Percentiles rank a stretch among this genome's conserved stretches.
Evolutionary conservation across 2,888 invertebrate species (phyloP).

Genomic region (Mystacides longicornis): DNA sequence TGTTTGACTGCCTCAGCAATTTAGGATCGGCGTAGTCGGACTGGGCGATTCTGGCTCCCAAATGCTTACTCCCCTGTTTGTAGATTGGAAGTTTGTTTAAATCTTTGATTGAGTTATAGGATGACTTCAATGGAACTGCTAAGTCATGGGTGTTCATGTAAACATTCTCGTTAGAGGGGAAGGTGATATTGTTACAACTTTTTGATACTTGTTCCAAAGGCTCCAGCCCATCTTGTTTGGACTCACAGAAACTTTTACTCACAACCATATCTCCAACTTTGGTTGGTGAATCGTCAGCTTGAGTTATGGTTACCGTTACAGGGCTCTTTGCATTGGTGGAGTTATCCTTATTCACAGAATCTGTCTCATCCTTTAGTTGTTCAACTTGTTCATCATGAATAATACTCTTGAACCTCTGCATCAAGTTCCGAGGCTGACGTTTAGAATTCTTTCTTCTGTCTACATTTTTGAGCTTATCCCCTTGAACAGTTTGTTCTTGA

Average conservation of each 20-base stretch:
- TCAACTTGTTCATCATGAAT: slow-evolving; percentile 41
- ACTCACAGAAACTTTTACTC: slow-evolving; percentile 20
- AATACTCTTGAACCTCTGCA: slow-evolving; percentile 46
- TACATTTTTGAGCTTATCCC: slow-evolving; percentile 28
- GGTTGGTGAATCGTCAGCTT: slow-evolving; percentile 13
- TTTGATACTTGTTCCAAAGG: slow-evolving; percentile 15
- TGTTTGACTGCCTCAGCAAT: slow-evolving; percentile 47
- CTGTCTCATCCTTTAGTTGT: background rate
- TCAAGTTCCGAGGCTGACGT: slow-evolving; percentile 43
- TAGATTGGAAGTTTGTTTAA: slow-evolving; percentile 52
- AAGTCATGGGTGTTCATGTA: slow-evolving; percentile 9
- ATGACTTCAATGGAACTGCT: slow-evolving; percentile 32
- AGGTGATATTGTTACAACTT: slow-evolving; percentile 22
- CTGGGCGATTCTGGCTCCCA: slow-evolving; percentile 82
- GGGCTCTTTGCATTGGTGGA: slow-evolving; percentile 5
- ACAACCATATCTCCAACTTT: slow-evolving; percentile 12
- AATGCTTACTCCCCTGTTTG: slow-evolving; percentile 71
- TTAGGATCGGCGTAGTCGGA: slow-evolving; percentile 81
- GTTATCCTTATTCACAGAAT: background rate
- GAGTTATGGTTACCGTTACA: slow-evolving; percentile 17
- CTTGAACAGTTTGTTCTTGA: slow-evolving; percentile 6
- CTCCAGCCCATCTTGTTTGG: background rate
- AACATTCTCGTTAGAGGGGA: slow-evolving; percentile 11
- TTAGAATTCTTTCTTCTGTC: slow-evolving; percentile 30
- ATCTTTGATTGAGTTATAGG: slow-evolving; percentile 40